Evolutionary conservation across 2,888 invertebrate species (phyloP).

Genomic region (Galeruca laticollis): DNA sequence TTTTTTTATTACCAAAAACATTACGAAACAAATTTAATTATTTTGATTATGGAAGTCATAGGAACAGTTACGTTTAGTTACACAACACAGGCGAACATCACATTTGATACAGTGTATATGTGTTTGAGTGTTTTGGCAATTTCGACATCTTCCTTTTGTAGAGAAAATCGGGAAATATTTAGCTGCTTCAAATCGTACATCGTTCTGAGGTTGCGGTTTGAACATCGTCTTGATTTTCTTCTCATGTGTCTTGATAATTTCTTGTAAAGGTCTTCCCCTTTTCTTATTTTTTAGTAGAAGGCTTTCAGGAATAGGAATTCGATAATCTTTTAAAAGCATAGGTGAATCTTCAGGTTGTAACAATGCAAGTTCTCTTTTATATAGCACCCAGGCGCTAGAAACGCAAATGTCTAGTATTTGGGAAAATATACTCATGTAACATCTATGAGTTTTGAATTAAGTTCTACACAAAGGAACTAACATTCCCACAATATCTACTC

Average conservation of each 20-base stretch:
- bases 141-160: constrained; percentile 19
- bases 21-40: too few relatives aligned
- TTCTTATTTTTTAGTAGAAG: constrained; percentile 5
- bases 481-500: too few relatives aligned
- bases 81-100: constrained; percentile 19
- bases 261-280: constrained; percentile 20
- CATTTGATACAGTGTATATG: constrained; percentile 11
- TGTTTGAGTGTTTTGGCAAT: constrained; percentile 16
- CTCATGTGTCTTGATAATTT: constrained; percentile 15
- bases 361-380: constrained; percentile 24
- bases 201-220: constrained; percentile 19
- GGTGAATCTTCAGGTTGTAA: constrained; percentile 13
- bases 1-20: too few relatives aligned
- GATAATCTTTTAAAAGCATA: constrained; percentile 26
- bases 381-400: constrained; percentile 29
- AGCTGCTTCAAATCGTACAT: constrained; percentile 16
- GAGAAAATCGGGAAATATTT: constrained; percentile 18
- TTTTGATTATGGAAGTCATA: too few relatives aligned
- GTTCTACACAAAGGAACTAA: too few relatives aligned
- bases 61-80: too few relatives aligned
- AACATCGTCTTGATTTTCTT: constrained; percentile 19
- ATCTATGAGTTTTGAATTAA: constrained; percentile 25
- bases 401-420: constrained; percentile 35
- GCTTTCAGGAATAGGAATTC: constrained; percentile 10
- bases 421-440: constrained; percentile 31